Evolutionary conservation across 2,888 invertebrate genomes (phyloP).

Genomic region (Sabellastarte sp.): DNA sequence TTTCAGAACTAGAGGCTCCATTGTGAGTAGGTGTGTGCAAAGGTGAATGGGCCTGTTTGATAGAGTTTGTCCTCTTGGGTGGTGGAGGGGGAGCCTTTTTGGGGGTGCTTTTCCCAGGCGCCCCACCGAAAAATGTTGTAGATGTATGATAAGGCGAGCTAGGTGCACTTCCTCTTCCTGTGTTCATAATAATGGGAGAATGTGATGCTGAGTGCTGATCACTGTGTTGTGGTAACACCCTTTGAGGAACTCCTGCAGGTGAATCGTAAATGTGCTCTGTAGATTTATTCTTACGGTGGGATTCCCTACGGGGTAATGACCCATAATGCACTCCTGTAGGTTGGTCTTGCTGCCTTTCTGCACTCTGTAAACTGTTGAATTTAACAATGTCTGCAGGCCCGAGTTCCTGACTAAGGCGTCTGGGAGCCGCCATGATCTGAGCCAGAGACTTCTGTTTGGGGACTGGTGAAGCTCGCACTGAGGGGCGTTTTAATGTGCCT

Average conservation of each 20-base stretch:
- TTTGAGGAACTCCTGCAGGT: background rate
- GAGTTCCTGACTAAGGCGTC: background rate
- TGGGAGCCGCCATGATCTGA: background rate
- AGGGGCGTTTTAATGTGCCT: background rate
- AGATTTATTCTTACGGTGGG: background rate
- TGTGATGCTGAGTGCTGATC: background rate
- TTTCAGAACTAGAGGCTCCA: constrained; percentile 6
- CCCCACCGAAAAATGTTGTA: constrained; percentile 9
- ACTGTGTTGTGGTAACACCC: no score
- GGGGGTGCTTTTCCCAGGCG: no score
- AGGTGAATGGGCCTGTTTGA: constrained; percentile 40
- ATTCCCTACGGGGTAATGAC: background rate
- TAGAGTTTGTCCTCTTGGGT: constrained; percentile 61
- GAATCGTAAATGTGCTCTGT: constrained; percentile 1
- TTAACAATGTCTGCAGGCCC: background rate
- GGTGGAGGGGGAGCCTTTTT: constrained; percentile 61
- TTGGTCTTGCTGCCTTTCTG: background rate
- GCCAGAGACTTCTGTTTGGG: background rate
- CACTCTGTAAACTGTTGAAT: background rate
- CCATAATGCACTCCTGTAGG: background rate
- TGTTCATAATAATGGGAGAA: background rate
- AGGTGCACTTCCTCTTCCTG: background rate
- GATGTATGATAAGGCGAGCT: background rate
- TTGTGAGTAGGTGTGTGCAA: background rate
- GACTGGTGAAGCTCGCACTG: background rate